Evolutionary conservation across 2,113 vertebrate genomes (phyloP), one percentile per base, ranked within the genome.

Genomic region (Tragulus kanchil): DNA sequence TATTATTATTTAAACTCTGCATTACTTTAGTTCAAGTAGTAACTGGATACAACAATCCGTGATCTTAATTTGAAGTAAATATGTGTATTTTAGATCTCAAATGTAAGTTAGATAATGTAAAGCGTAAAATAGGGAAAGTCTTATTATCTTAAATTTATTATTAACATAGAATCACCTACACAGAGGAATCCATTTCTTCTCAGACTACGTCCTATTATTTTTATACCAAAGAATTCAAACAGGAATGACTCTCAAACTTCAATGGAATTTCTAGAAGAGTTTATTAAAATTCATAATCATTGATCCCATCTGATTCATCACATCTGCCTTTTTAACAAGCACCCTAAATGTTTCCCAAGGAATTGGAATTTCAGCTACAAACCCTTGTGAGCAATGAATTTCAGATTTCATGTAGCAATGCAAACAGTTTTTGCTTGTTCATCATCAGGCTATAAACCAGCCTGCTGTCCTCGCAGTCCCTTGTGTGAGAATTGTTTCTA

Each of bases 221-320:
- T 87, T 7, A 82, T 52, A 65, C n/a, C 11, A 65, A 85, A 25
- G 1, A 59, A 5, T 25, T 10, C 25, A 85, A 17, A 50, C 10
- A 23, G 48, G 50, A 90, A 64, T 61, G 13, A 48, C 45, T 58
- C 48, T 82, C 16, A 71, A 52, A 71, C 12, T 73, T 94, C 31
- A 62, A n/a, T 82, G 45, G 5, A 54, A 73, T 73, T 56, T 45
- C 25, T 82, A 8, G 0, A 3, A 69, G 7, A 69, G 15, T 17
- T 83, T 64, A 73, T 61, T 89, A 73, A 89, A 83, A 94, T 62
- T 71, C 17, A 89, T 50, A 73, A 83, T 54, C 45, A 82, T 42
- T 1, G 9, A 26, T 50, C 13, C 4, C 11, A 50, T 65, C 0
- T 86, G 14, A 11, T 52, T 94, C 6, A 73, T 6, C 11, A 52